These are phyloP conservation scores for Adrianichthys oophorus DNA, from an alignment of 2,797 vertebrate species.

Conservation along the genomic window DNA sequence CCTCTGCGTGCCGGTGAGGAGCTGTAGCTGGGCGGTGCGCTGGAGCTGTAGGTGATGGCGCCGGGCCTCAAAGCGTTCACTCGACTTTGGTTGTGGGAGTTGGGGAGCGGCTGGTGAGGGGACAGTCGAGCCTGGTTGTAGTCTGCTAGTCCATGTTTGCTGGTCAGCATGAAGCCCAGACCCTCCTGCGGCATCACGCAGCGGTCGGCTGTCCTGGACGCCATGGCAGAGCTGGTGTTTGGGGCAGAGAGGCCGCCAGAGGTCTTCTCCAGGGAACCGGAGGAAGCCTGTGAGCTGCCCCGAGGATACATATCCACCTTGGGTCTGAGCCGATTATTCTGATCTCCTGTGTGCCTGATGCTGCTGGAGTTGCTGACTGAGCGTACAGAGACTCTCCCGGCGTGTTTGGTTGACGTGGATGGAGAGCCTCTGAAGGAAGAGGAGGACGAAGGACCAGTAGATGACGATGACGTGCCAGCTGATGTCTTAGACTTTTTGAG, in stretches of 20 bases:
- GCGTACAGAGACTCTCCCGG: slow-evolving; percentile 34
- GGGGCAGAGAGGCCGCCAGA: slow-evolving; percentile 52
- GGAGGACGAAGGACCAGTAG: slow-evolving; percentile 47
- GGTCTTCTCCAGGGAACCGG: slow-evolving; percentile 73
- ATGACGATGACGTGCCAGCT: slow-evolving; percentile 42
- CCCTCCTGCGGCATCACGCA: slow-evolving; percentile 73
- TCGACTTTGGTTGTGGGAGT: slow-evolving; percentile 50
- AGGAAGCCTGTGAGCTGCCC: slow-evolving; percentile 43
- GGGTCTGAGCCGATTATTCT: slow-evolving; percentile 67
- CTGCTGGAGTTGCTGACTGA: slow-evolving; percentile 57
- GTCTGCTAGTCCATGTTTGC: slow-evolving; percentile 82
- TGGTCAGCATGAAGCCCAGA: slow-evolving; percentile 76
- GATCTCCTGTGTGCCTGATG: slow-evolving; percentile 54
- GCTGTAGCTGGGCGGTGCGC: slow-evolving; percentile 39
- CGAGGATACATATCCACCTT: slow-evolving; percentile 79
- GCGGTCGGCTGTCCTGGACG: slow-evolving; percentile 74
- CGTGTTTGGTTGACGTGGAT: slow-evolving; percentile 41
- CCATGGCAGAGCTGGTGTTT: slow-evolving; percentile 51
- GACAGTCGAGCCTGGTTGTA: slow-evolving; percentile 57
- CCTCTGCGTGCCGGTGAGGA: slow-evolving; percentile 53
- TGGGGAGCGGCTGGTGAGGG: slow-evolving; percentile 42
- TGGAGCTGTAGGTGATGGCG: slow-evolving; percentile 47
- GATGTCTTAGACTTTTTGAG: slow-evolving; percentile 56
- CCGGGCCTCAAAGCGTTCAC: slow-evolving; percentile 47
- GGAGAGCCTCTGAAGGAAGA: slow-evolving; percentile 44